Evolutionary conservation across 2,888 invertebrate genomes (phyloP).

Genomic region (Melolontha melolontha): DNA sequence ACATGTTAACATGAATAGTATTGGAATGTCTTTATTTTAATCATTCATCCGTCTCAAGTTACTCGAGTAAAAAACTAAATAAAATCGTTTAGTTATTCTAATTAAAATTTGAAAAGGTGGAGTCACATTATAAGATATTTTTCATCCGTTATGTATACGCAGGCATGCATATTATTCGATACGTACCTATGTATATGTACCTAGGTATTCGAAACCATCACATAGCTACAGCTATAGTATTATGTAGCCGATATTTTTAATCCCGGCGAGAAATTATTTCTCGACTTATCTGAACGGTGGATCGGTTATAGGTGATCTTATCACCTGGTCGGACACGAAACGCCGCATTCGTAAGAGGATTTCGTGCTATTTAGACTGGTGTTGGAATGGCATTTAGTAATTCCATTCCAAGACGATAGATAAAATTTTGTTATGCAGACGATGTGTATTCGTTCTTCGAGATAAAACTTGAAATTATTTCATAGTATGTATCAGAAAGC

Average conservation of each 20-base stretch:
- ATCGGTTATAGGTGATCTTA: slow-evolving; percentile 40
- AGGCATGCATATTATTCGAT: background rate
- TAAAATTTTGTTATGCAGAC: slow-evolving; percentile 2
- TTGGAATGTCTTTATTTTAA: too few species aligned
- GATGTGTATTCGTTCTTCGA: background rate
- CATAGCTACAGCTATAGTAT: background rate
- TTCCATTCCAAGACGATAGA: slow-evolving; percentile 8
- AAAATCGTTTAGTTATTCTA: slow-evolving; percentile 36
- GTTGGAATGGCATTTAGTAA: slow-evolving; percentile 29
- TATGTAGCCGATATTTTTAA: slow-evolving; percentile 22
- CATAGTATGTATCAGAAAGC: background rate
- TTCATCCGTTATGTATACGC: slow-evolving; percentile 4
- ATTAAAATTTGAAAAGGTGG: slow-evolving; percentile 32
- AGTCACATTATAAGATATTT: background rate
- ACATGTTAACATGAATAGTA: too few species aligned
- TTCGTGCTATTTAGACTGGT: slow-evolving; percentile 36
- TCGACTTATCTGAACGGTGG: slow-evolving; percentile 24
- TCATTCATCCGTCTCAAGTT: background rate
- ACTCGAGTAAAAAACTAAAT: slow-evolving; percentile 13
- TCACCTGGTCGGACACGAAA: slow-evolving; percentile 33
- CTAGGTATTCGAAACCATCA: background rate
- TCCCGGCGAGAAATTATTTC: slow-evolving; percentile 29
- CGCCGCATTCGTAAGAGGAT: slow-evolving; percentile 36
- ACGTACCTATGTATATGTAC: background rate
- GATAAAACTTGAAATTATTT: slow-evolving; percentile 4